Base-by-base conservation (phyloP, 2,888 invertebrate species). In the Gymnosoma rotundatum region DNA sequence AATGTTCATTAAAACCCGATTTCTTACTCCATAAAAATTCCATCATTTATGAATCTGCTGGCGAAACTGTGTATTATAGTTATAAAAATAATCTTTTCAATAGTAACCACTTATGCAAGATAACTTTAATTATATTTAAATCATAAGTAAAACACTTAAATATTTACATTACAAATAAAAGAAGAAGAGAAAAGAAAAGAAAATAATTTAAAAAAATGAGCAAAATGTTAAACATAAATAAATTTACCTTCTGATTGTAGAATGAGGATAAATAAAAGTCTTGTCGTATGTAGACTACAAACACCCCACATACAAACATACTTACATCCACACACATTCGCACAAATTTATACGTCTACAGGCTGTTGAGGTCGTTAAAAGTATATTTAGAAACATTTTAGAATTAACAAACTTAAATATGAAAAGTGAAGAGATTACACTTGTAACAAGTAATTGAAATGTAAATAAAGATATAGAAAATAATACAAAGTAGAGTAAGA, bases 371-470 rank as follows among this genome's bases (percentile, higher is more conserved):
- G 42, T 69, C 5, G 54, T 64, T 32, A 21, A 3, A 38, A 42
- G 52, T 67, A 7, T 52, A 67, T 56, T 69, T 60, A 58, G 45
- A 64, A 76, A 66, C 52, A 58, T 72, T 66, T 66, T 54, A 61
- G 76, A 76, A 76, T 82, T 76, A 82, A 66, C 76, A 82, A 82
- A 76, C 60, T 82, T 76, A 82, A 76, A 82, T 82, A 76, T 72
- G 50, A 76, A 82, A 75, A 72, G 64, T 61, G 60, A 36, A 72
- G 66, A 82, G 66, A 82, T 82, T 82, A 80, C 73, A 73, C 76
- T 82, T 75, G 76, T 76, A 76, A 72, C 52, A 76, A 66, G 76
- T 72, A 82, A 82, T 82, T 76, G 82, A 76, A 82, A 82, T 76
- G 64, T 76, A 76, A 82, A 76, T 76, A 42, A 42, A 42, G 42